These are phyloP conservation scores for Globodera rostochiensis DNA, from an alignment of 1,140 invertebrate genomes.

Conservation along the genomic window DNA sequence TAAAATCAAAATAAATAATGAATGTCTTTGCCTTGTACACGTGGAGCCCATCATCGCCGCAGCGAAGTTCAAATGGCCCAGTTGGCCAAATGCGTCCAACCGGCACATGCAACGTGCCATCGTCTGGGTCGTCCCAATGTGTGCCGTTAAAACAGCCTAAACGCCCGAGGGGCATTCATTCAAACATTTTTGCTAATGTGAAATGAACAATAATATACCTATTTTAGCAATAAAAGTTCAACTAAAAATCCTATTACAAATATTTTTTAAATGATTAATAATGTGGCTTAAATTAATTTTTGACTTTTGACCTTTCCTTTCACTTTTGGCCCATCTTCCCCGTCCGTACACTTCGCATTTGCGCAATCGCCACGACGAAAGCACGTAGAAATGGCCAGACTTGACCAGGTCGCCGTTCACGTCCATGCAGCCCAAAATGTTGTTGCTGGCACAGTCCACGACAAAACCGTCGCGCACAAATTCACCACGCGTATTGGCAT, in stretches of 20 bases:
- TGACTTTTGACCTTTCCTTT: constrained; percentile 38
- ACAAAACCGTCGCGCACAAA: constrained; percentile 38
- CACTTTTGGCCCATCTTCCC: constrained; percentile 47
- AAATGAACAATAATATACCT: constrained; percentile 9
- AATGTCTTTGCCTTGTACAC: constrained; percentile 37
- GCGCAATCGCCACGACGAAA: constrained; percentile 25
- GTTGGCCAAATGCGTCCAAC: constrained; percentile 39
- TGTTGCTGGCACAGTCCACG: constrained; percentile 41
- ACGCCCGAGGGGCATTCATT: constrained; percentile 20
- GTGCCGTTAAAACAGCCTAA: constrained; percentile 55
- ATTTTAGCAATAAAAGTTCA: neutral
- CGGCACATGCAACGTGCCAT: constrained; percentile 38
- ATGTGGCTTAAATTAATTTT: neutral
- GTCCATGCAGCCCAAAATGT: constrained; percentile 49
- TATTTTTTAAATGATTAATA: neutral
- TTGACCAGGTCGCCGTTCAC: constrained; percentile 43
- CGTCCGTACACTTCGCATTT: constrained; percentile 45
- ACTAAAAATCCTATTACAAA: constrained; percentile 20
- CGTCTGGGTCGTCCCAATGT: constrained; percentile 43
- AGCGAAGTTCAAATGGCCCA: constrained; percentile 40
- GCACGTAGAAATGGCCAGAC: constrained; percentile 45
- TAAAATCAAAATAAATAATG: neutral
- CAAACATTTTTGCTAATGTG: too few relatives aligned
- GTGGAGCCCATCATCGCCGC: constrained; percentile 48
- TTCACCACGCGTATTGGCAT: constrained; percentile 40